Evolutionary conservation across 1,140 invertebrate genomes (phyloP).

Genomic region (Trichonephila inaurata): DNA sequence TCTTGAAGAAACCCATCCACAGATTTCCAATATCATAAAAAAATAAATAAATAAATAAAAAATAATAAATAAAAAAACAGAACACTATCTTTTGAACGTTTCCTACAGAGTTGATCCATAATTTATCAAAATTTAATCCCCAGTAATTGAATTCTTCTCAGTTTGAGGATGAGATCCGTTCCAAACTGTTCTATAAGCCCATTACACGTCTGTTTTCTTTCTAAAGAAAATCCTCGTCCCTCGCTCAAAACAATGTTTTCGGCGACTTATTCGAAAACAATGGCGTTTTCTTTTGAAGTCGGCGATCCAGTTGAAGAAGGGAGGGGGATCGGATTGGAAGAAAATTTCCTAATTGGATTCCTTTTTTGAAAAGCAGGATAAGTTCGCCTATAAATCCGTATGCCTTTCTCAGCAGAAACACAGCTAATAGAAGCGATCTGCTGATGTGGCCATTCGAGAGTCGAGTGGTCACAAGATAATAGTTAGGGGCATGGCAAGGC

Average conservation of each 20-base stretch:
- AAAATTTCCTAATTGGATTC: conserved; percentile 40
- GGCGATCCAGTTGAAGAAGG: background rate
- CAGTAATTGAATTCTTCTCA: background rate
- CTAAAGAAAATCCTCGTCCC: background rate
- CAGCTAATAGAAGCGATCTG: background rate
- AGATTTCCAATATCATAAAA: too few relatives aligned
- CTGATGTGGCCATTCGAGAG: background rate
- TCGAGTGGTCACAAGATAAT: background rate
- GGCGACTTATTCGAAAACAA: background rate
- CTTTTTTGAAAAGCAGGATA: background rate
- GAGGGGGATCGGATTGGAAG: background rate
- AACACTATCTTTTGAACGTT: background rate
- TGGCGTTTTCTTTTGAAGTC: conserved; percentile 19
- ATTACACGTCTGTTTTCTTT: conserved; percentile 21
- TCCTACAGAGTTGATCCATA: background rate
- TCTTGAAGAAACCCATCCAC: too few relatives aligned
- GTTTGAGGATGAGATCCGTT: background rate
- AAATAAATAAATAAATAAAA: background rate
- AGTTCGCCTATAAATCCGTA: background rate
- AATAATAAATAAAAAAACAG: too few relatives aligned
- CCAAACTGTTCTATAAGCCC: background rate
- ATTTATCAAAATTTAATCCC: conserved; percentile 15
- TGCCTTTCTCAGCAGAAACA: background rate
- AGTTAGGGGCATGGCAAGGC: too few relatives aligned
- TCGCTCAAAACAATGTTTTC: conserved; percentile 15